Conservation (phyloP, 2,888 invertebrate species). For the Galerucella nymphaeae region DNA sequence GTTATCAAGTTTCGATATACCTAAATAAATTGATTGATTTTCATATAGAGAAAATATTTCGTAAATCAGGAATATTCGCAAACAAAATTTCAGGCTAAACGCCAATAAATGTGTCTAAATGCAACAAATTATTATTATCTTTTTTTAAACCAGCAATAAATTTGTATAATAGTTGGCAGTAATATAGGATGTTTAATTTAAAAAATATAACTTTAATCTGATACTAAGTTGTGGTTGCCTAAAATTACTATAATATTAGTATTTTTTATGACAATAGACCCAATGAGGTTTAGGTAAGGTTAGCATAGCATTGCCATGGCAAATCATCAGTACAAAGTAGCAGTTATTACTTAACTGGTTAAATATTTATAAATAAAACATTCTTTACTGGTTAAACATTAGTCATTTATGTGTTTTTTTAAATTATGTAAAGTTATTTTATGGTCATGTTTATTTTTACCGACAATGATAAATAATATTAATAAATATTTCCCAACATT, state of each 20-base stretch:
- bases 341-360: not conserved
- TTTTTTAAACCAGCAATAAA: no score
- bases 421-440: not conserved
- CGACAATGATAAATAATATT: not conserved
- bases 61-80: not conserved
- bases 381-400: not conserved
- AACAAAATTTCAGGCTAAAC: not conserved
- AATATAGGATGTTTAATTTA: no score
- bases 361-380: not conserved
- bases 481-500: not conserved
- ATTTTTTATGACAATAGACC: no score
- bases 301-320: not conserved
- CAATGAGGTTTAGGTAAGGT: no score
- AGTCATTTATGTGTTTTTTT: not conserved
- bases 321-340: not conserved
- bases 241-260: no score
- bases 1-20: constrained; percentile 1
- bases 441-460: not conserved
- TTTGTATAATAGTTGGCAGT: no score
- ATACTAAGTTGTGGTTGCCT: no score
- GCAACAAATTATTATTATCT: no score
- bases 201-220: no score
- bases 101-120: not conserved
- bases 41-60: not conserved
- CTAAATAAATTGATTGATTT: not conserved